Base-by-base conservation (phyloP, 2,888 invertebrate species). In the Synanthedon formicaeformis region DNA sequence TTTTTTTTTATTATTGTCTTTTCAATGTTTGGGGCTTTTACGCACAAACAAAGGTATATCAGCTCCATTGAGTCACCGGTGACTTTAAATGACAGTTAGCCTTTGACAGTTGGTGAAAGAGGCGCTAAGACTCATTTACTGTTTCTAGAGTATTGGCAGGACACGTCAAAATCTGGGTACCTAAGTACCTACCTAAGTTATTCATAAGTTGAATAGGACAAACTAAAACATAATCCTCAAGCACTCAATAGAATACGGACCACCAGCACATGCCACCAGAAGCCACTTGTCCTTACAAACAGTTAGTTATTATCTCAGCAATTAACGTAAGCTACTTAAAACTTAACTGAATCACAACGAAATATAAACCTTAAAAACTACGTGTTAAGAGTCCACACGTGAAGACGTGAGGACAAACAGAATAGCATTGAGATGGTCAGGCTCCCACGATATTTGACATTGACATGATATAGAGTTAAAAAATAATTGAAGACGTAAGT, bases 381-480 rank as follows among this genome's bases (percentile, higher is more conserved):
- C 0, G 23, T 12, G 0, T 5, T 54, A 53, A 50, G 13, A 48
- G 13, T 40, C 48, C 23, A 14, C 10, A 48, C 40, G 18, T 53
- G 40, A 53, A 69, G 64, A 55, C 34, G 59, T 55, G 58, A 66
- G 69, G 71, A 65, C 67, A 75, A 69, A 78, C 65, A 73, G 69
- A 64, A 71, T 61, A 51, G 56, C 65, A 71, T 80, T 81, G 80
- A 76, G 78, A 65, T 75, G 78, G 77, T 78, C 77, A 79, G 75
- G 79, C 74, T 81, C 81, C 81, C 81, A 81, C 81, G 81, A 73
- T 60, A 55, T 57, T 64, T 67, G 67, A 70, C 64, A 58, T 64
- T 67, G 67, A 70, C 64, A 58, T 58, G 50, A 54, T 58, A 41
- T 53, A 64, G 66, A 61, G 51, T 14, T 61, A 48, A 4, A 12